Conservation (phyloP, 1,140 invertebrate species). For the Cherax destructor region DNA sequence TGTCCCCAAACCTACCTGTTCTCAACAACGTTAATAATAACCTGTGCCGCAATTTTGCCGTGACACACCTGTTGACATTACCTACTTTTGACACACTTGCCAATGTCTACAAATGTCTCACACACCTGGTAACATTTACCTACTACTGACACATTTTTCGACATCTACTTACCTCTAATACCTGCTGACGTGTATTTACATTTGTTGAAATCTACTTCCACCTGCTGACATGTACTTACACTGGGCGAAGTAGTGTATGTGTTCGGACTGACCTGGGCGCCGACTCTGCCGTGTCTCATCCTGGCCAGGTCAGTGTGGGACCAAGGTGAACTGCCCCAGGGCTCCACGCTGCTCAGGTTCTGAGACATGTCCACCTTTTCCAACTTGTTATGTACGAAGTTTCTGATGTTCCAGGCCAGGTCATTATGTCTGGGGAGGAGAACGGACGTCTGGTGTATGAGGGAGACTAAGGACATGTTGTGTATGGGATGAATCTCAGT, state of each 20-base stretch:
- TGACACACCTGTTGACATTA: background rate
- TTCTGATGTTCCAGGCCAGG: constrained; percentile 76
- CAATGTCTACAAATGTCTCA: background rate
- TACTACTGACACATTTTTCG: background rate
- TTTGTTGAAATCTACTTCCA: background rate
- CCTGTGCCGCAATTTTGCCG: too few species aligned
- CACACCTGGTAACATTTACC: background rate
- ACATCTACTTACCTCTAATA: background rate
- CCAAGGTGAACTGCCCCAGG: constrained; percentile 74
- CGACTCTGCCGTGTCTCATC: constrained; percentile 78
- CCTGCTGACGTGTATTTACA: background rate
- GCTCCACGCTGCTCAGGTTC: constrained; percentile 74
- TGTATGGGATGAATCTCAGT: too few species aligned
- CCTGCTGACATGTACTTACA: too few species aligned
- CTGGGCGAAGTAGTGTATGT: too few species aligned
- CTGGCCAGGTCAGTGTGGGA: constrained; percentile 80
- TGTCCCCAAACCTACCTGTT: too few species aligned
- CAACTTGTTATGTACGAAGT: constrained; percentile 76
- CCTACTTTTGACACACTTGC: background rate
- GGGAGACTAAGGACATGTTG: too few species aligned
- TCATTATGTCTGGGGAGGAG: constrained; percentile 77
- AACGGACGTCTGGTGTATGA: background rate
- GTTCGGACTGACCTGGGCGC: constrained; percentile 78
- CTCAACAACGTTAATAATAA: too few species aligned
- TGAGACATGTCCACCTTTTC: constrained; percentile 74